Evolutionary conservation across 2,113 vertebrate genomes (phyloP), one percentile per base, ranked within the genome.

Genomic region (Podocnemis expansa): DNA sequence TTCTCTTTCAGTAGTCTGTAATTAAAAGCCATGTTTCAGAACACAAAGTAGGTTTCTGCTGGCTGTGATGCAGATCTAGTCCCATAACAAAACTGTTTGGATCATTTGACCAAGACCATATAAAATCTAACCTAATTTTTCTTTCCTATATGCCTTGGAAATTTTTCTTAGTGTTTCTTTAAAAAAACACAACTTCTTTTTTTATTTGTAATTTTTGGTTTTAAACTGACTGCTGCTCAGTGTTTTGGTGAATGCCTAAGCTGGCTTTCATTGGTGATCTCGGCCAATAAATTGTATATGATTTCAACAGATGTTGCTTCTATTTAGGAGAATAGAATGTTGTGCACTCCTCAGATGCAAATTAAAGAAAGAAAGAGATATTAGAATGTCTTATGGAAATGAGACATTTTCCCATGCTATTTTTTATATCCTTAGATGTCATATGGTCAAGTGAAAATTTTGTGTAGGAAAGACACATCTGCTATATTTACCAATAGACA

Each of bases 301-400:
- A 94, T 93, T 96, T 95, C 92, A 96, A 87, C 96, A 96, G 96
- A 95, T 97, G 95, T 96, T 97, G 96, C 84, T 96, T 91, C 95
- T 96, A 4, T 87, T 94, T 82, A 0, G 0, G 90, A 87, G 92
- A 93, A 34, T 84, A 85, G 90, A 93, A 95, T 78, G 82, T 96
- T 96, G 95, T 95, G 88, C 93, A 96, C 95, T 94, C 85, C 85
- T 95, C 87, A 91, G 93, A 92, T 93, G 83, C 78, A 96, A 97
- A 97, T 96, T 93, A 97, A 96, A 96, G 55, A 91, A 95, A 96
- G 93, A 94, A 97, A 88, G 55, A 94, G 76, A 96, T 90, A 75
- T 91, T 82, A 93, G 87, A 91, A 75, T 90, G n/a, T 91, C 1
- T 0, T 89, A 67, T 91, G 82, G 88, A 95, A 94, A 94, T 82